Evolutionary conservation across 2,888 invertebrate species (phyloP).

Genomic region (Hoplodrina ambigua): DNA sequence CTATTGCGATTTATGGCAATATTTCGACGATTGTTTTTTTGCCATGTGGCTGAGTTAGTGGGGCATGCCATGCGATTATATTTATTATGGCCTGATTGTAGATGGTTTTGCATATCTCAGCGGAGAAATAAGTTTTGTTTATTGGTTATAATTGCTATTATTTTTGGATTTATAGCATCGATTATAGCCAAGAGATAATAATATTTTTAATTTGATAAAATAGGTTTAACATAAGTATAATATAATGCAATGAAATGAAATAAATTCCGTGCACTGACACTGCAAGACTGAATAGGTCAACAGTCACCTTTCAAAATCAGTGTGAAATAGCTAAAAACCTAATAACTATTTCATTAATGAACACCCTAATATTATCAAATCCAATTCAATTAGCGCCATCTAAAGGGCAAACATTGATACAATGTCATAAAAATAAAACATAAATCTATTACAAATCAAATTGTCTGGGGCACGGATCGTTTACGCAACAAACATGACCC

Average conservation of each 20-base stretch:
- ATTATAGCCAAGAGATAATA: background rate
- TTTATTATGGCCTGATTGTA: constrained; percentile 50
- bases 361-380: constrained; percentile 1
- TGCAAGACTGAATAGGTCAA: too few relatives aligned
- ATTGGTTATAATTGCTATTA: constrained; percentile 4
- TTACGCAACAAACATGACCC: constrained; percentile 83
- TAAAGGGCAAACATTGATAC: constrained; percentile 67
- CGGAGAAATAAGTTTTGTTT: constrained; percentile 24
- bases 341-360: too few relatives aligned
- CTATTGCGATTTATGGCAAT: constrained; percentile 69
- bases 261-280: too few relatives aligned
- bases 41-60: constrained; percentile 61
- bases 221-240: too few relatives aligned
- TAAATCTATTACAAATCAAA: constrained; percentile 86
- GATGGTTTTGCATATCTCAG: constrained; percentile 56
- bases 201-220: background rate
- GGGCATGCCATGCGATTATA: constrained; percentile 58
- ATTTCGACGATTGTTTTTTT: constrained; percentile 65
- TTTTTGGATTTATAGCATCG: background rate
- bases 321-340: too few relatives aligned
- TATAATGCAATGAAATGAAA: too few relatives aligned
- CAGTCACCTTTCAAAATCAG: too few relatives aligned
- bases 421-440: constrained; percentile 77
- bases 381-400: constrained; percentile 56
- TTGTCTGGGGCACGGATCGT: constrained; percentile 80